These are phyloP conservation scores for Argya squamiceps DNA, from an alignment of 2,797 vertebrate genomes.

Conservation along the genomic window DNA sequence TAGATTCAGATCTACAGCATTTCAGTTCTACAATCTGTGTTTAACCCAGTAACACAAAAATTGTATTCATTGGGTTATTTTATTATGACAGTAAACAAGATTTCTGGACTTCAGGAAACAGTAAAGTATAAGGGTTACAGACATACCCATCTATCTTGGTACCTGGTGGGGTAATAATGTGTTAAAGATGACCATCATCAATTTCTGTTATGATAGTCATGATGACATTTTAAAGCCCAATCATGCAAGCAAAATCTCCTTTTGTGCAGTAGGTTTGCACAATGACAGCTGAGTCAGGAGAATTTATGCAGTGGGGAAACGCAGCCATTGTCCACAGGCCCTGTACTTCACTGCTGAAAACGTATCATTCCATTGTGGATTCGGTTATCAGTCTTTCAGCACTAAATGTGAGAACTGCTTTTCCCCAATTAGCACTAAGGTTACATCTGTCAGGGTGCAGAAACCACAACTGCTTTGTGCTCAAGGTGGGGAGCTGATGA, in stretches of 20 bases:
- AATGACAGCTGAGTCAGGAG: conserved; percentile 67
- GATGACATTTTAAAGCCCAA: conserved; percentile 20
- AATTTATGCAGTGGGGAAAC: conserved; percentile 71
- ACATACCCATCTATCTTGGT: neutral
- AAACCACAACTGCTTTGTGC: conserved; percentile 44
- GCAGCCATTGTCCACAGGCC: conserved; percentile 55
- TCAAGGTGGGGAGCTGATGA: neutral
- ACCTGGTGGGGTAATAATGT: conserved; percentile 6
- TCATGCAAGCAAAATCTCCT: conserved; percentile 58
- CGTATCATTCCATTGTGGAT: conserved; percentile 59
- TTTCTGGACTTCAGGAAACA: neutral
- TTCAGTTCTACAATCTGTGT: neutral
- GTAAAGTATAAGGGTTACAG: neutral
- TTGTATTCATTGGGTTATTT: neutral
- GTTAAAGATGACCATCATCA: conserved; percentile 28
- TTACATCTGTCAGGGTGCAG: conserved; percentile 60
- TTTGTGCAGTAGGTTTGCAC: conserved; percentile 50
- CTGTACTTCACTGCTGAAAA: conserved; percentile 58
- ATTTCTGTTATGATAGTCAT: conserved; percentile 44
- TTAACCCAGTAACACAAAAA: neutral
- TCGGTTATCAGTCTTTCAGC: conserved; percentile 71
- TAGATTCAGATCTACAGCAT: neutral
- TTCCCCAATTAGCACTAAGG: conserved; percentile 71
- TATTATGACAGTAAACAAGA: neutral
- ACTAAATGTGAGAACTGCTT: conserved; percentile 70